These are phyloP conservation scores for Marmota flaviventris DNA, from an alignment of 2,113 vertebrate species.

Conservation along the genomic window DNA sequence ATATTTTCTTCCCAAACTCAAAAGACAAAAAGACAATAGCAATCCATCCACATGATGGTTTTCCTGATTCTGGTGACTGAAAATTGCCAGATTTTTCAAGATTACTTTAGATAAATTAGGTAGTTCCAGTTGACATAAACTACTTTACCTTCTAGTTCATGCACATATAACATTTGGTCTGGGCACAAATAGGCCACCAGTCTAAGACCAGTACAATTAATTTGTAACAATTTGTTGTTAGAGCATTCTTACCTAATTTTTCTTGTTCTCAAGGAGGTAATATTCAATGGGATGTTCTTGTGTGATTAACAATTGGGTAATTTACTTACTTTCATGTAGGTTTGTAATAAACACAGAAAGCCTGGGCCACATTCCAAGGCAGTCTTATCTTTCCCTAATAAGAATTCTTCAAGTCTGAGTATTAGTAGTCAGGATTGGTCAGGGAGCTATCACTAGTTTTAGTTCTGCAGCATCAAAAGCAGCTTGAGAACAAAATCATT, in stretches of 20 bases:
- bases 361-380: not conserved
- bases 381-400: constrained; percentile 45
- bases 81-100: constrained; percentile 5
- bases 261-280: constrained; percentile 4
- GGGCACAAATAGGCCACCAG: not conserved
- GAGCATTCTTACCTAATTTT: constrained; percentile 16
- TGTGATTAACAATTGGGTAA: constrained; percentile 4
- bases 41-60: not conserved
- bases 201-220: not conserved
- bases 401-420: not conserved
- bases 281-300: constrained; percentile 20
- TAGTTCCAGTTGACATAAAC: not conserved
- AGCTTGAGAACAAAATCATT: not conserved
- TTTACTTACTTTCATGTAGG: not conserved
- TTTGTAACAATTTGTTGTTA: constrained; percentile 7
- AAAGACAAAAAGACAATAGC: not conserved
- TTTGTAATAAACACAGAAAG: not conserved
- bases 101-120: not conserved
- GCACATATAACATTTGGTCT: not conserved
- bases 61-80: not conserved
- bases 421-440: not conserved
- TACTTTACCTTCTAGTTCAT: constrained; percentile 14
- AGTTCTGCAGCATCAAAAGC: not conserved
- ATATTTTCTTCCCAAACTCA: constrained; percentile 18
- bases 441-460: not conserved